These are phyloP conservation scores for Lanius ludovicianus DNA, from an alignment of 2,113 vertebrate genomes.

Conservation along the genomic window DNA sequence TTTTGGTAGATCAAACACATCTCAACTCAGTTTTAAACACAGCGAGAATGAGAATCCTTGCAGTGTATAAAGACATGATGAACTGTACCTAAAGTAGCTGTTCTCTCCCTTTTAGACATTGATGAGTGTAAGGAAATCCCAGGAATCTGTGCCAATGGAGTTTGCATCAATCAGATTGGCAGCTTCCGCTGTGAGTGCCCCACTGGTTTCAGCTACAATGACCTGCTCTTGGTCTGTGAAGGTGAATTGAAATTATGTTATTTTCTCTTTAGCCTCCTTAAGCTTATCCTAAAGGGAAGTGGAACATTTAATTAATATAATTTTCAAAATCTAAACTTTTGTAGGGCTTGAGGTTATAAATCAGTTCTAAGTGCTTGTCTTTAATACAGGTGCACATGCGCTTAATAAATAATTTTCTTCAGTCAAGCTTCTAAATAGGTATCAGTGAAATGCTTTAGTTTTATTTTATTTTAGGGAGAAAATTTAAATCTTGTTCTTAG, in stretches of 20 bases:
- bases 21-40: background rate
- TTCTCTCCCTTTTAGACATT: slow-evolving; percentile 78
- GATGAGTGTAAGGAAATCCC: slow-evolving; percentile 87
- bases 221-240: slow-evolving; percentile 85
- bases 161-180: slow-evolving; percentile 88
- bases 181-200: slow-evolving; percentile 89
- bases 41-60: background rate
- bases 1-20: background rate
- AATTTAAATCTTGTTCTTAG: background rate
- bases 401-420: background rate
- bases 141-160: slow-evolving; percentile 84
- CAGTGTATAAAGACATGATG: background rate
- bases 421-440: background rate
- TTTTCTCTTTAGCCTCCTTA: background rate
- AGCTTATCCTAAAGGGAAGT: background rate
- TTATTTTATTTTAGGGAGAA: background rate
- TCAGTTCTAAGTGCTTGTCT: background rate
- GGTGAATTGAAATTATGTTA: slow-evolving; percentile 60
- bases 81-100: background rate
- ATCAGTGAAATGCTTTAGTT: background rate
- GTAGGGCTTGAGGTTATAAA: background rate
- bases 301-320: background rate
- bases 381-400: background rate
- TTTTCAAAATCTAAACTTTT: background rate
- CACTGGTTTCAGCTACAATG: slow-evolving; percentile 86